These are phyloP conservation scores for Melospiza georgiana DNA, from an alignment of 2,113 vertebrate genomes.

Conservation along the genomic window DNA sequence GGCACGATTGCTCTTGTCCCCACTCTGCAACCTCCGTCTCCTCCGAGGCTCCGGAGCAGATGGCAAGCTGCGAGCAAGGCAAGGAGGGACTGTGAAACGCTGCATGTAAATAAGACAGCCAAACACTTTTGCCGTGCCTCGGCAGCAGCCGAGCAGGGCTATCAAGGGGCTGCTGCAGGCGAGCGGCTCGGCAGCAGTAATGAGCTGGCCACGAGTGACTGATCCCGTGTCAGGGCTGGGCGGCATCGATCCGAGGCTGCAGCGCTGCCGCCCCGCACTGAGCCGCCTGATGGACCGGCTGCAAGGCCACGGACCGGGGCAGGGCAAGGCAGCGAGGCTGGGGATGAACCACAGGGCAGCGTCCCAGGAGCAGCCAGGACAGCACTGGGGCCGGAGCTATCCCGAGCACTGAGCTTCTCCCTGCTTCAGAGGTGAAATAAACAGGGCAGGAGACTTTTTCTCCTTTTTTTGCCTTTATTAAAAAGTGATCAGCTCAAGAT, in stretches of 20 bases:
- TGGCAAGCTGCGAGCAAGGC: conserved; percentile 17
- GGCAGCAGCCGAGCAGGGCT: conserved; percentile 3
- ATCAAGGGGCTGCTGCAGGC: conserved; percentile 51
- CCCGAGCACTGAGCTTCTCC: accelerated
- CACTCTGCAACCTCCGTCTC: background rate
- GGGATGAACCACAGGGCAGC: background rate
- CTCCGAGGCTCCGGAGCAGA: background rate
- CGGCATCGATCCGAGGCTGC: conserved; percentile 5
- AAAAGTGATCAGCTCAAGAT: too few relatives aligned
- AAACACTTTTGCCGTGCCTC: conserved; percentile 16
- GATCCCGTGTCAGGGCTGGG: conserved; percentile 34
- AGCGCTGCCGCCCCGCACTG: background rate
- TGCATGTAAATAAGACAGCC: conserved; percentile 55
- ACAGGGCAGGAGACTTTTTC: too few relatives aligned
- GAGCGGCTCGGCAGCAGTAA: conserved; percentile 44
- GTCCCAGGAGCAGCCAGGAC: background rate
- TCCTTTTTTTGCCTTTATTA: too few relatives aligned
- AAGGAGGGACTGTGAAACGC: conserved; percentile 35
- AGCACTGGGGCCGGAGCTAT: background rate
- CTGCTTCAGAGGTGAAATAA: background rate
- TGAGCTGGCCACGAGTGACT: conserved; percentile 41
- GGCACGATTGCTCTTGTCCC: background rate
- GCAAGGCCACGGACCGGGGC: background rate
- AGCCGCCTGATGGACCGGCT: background rate
- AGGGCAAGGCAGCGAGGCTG: background rate